phyloP scores from a whole-genome alignment of 2,797 vertebrate species.

The Oreochromis grahami region DNA sequence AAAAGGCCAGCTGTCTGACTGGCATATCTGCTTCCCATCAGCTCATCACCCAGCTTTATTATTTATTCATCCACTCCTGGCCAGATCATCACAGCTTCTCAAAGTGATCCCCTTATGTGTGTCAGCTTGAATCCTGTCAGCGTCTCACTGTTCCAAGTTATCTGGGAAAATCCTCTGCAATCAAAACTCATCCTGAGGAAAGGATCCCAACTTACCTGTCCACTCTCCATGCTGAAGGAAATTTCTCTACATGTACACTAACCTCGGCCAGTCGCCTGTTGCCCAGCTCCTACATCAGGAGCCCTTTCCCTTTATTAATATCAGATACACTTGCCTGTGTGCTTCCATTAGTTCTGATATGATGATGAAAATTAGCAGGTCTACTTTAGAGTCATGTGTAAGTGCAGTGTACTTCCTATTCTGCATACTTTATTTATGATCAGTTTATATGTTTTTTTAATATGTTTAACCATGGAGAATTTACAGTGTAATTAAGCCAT shows the following conservation, averaged over 20 bases:
- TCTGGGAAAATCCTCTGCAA: not conserved
- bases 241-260: not conserved
- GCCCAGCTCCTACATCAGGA: not conserved
- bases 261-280: not conserved
- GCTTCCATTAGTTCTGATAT: not conserved
- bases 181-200: not conserved
- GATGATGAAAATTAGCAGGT: not conserved
- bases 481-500: not conserved
- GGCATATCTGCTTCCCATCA: not conserved
- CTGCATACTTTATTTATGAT: not conserved
- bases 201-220: not conserved
- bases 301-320: not conserved
- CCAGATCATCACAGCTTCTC: not conserved
- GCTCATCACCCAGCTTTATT: not conserved
- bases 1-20: not conserved
- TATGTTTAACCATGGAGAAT: not conserved
- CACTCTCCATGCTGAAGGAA: not conserved
- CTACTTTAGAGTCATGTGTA: not conserved
- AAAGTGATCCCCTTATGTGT: not conserved
- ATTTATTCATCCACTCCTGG: not conserved
- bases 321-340: not conserved
- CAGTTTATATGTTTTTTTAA: not conserved
- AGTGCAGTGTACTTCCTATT: not conserved
- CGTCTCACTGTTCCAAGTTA: not conserved
- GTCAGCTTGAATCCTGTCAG: not conserved